Conservation (phyloP, 2,797 vertebrate species). For the Spea hammondii region DNA sequence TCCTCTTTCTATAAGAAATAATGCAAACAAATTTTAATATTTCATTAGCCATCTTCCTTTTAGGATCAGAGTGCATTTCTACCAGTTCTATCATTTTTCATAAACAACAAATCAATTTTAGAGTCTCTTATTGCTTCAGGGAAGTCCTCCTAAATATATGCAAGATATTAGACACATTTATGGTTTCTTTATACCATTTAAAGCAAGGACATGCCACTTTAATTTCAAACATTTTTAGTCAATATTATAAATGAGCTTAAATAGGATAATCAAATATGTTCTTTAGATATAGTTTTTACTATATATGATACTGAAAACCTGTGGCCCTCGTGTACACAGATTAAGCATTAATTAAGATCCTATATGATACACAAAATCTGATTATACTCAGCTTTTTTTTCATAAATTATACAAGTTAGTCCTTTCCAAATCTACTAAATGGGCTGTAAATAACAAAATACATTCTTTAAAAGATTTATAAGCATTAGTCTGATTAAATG, state of each 20-base stretch:
- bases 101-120: conserved; percentile 14
- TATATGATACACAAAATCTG: no score
- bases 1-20: not conserved
- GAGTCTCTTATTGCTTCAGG: conserved; percentile 5
- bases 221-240: not conserved
- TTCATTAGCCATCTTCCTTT: not conserved
- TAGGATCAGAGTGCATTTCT: not conserved
- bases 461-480: no score
- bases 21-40: not conserved
- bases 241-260: no score
- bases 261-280: no score
- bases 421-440: no score
- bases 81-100: conserved; percentile 15
- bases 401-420: no score
- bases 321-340: no score
- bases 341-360: no score
- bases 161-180: not conserved
- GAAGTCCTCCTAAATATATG: conserved; percentile 10
- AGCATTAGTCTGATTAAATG: not conserved
- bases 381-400: no score
- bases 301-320: no score
- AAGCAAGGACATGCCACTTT: not conserved
- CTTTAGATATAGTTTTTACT: no score
- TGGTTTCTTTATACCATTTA: not conserved
- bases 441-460: no score